phyloP scores from a whole-genome alignment of 2,113 vertebrate species.

The Grammomys surdaster region DNA sequence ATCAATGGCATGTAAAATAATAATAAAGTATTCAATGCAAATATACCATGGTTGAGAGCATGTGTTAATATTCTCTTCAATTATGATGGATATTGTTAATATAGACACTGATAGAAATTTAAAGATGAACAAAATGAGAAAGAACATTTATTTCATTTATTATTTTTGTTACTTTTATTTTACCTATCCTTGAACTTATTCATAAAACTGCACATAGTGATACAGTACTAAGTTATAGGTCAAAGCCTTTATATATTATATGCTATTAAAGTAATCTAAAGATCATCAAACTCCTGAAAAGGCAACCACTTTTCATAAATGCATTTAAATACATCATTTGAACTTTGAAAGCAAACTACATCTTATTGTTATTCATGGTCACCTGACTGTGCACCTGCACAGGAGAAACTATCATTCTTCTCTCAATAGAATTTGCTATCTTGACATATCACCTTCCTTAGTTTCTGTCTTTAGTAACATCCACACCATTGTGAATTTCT shows the following conservation, averaged over 20 bases:
- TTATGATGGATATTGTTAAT: background rate
- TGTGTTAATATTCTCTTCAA: no score
- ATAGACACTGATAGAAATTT: background rate
- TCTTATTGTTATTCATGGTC: background rate
- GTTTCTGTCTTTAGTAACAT: background rate
- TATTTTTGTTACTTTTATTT: background rate
- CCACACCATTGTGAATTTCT: background rate
- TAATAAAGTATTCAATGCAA: background rate
- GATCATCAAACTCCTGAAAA: background rate
- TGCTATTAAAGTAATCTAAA: background rate
- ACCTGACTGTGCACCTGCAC: background rate
- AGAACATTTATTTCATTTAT: background rate
- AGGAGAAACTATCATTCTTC: background rate
- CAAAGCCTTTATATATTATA: no score
- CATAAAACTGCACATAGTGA: background rate
- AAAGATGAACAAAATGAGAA: background rate
- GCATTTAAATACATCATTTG: background rate
- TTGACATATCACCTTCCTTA: background rate
- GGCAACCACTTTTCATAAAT: background rate
- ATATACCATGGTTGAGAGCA: no score
- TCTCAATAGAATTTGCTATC: background rate
- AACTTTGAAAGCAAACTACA: background rate
- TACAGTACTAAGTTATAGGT: no score
- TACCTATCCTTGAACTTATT: background rate
- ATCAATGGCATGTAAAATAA: background rate